Evolutionary conservation across 1,140 invertebrate species (phyloP), one percentile per base, ranked within the genome.

Genomic region (Apis dorsata): DNA sequence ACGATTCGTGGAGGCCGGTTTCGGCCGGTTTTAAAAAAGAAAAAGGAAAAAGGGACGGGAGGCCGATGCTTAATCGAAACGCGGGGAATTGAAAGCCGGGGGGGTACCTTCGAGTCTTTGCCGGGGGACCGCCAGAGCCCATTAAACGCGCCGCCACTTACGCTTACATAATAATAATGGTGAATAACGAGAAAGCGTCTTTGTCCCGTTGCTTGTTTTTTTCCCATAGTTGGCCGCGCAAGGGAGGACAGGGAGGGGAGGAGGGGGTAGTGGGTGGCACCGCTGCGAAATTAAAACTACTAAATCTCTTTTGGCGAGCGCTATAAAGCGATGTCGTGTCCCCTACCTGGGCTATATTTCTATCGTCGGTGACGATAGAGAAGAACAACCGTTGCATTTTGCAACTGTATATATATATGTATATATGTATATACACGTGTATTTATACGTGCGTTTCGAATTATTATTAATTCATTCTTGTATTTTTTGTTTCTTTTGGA

Each of bases 281-380:
- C 55, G 63, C 77, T 24, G 80, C 85, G 82, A 87, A 87, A 87
- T 87, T 86, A 87, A 87, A 87, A 87, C 71, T 86, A 86, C 76
- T 80, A 81, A 63, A 86, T 86, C 60, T 80, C 86, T 86, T 87
- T 86, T 76, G 85, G 55, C 51, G 62, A 72, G 24, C 70, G 85
- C 71, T 82, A 82, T 75, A 81, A 85, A 79, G 66, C 55, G 59
- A 72, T 57, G 74, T 82, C 74, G 19, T 0, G 17, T 8, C 49
- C 49, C 21, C 68, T 12, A n/a, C 0, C 49, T 17, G 2, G 49
- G 19, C 73, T 69, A 60, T 75, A 75, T 81, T 88, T 87, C 71
- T 68, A 24, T 24, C 53, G 72, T 15, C 15, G 34, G 17, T 57
- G 79, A 81, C 63, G 79, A 76, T 76, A 76, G 68, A 63, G 63